A percentile compares a stretch with the other conserved stretches of the same genome.
phyloP scores from a whole-genome alignment of 2,797 vertebrate genomes.

The Atherinosoma microstoma region DNA sequence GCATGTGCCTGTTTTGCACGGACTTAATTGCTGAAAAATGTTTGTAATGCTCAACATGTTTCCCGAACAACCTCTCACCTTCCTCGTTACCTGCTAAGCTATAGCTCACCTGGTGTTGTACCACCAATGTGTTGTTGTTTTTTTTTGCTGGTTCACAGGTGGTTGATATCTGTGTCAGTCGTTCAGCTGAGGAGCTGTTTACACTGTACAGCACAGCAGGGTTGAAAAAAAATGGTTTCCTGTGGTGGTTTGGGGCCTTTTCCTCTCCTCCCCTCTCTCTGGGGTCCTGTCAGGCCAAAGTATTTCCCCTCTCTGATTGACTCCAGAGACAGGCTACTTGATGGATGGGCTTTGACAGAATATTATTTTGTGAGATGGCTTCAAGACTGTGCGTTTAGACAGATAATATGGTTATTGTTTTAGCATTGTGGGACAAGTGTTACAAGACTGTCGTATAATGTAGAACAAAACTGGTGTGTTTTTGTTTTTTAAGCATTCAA shows the following conservation, averaged over 20 bases:
- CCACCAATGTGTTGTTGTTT: slow-evolving; percentile 41
- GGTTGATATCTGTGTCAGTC: slow-evolving; percentile 62
- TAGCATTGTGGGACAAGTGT: no score
- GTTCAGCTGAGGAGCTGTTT: slow-evolving; percentile 39
- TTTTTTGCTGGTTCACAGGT: slow-evolving; percentile 28
- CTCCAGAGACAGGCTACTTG: slow-evolving; percentile 64
- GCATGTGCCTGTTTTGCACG: slow-evolving; percentile 34
- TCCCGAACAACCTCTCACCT: slow-evolving; percentile 15
- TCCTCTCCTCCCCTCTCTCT: slow-evolving; percentile 52
- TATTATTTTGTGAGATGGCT: slow-evolving; percentile 23
- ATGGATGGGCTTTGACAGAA: slow-evolving; percentile 21
- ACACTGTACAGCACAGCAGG: slow-evolving; percentile 37
- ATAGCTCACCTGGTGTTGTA: slow-evolving; percentile 38
- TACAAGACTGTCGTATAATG: background rate
- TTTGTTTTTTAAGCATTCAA: slow-evolving; percentile 2
- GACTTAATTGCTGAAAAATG: background rate
- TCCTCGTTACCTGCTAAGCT: slow-evolving; percentile 21
- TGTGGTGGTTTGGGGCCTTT: slow-evolving; percentile 61
- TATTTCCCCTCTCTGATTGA: slow-evolving; percentile 76
- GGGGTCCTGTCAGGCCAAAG: slow-evolving; percentile 74
- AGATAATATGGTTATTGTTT: slow-evolving; percentile 15
- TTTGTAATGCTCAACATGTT: slow-evolving; percentile 6
- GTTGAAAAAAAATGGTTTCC: slow-evolving; percentile 69
- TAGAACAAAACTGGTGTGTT: background rate
- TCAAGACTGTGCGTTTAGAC: slow-evolving; percentile 19